These are phyloP conservation scores for Craniophora ligustri DNA, from an alignment of 2,888 invertebrate genomes.

Conservation along the genomic window DNA sequence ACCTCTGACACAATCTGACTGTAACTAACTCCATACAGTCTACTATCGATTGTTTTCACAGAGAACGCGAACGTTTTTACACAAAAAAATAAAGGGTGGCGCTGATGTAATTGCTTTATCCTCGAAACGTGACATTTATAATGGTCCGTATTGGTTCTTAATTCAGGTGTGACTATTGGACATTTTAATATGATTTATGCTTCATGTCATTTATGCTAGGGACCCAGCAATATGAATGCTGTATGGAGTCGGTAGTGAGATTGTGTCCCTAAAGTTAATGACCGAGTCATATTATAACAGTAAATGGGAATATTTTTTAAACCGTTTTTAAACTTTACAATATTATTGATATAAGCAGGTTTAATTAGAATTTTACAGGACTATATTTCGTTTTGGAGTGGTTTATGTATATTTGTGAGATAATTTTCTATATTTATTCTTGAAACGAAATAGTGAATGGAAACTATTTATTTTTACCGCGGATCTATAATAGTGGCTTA, in stretches of 20 bases:
- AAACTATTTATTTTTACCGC: slow-evolving; percentile 59
- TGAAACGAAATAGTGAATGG: slow-evolving; percentile 52
- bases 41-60: slow-evolving; percentile 3
- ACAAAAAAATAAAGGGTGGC: no score
- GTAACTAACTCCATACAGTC: slow-evolving; percentile 35
- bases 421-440: slow-evolving; percentile 81
- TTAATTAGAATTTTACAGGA: slow-evolving; percentile 82
- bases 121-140: slow-evolving; percentile 58
- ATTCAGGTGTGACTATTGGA: slow-evolving; percentile 36
- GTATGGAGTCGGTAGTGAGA: slow-evolving; percentile 40
- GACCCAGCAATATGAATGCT: slow-evolving; percentile 12
- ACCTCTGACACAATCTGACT: slow-evolving; percentile 53
- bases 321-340: slow-evolving; percentile 85
- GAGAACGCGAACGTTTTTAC: slow-evolving; percentile 14
- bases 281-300: slow-evolving; percentile 78
- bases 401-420: slow-evolving; percentile 79
- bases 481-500: slow-evolving; percentile 56
- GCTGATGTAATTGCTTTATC: no score
- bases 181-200: slow-evolving; percentile 20
- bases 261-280: slow-evolving; percentile 61
- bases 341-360: slow-evolving; percentile 78
- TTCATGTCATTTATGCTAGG: slow-evolving; percentile 12
- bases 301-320: slow-evolving; percentile 87
- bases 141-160: slow-evolving; percentile 26
- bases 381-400: slow-evolving; percentile 82